Evolutionary conservation across 2,888 invertebrate species (phyloP), one percentile per base, ranked within the genome.

Genomic region (Holacanthella duospinosa): DNA sequence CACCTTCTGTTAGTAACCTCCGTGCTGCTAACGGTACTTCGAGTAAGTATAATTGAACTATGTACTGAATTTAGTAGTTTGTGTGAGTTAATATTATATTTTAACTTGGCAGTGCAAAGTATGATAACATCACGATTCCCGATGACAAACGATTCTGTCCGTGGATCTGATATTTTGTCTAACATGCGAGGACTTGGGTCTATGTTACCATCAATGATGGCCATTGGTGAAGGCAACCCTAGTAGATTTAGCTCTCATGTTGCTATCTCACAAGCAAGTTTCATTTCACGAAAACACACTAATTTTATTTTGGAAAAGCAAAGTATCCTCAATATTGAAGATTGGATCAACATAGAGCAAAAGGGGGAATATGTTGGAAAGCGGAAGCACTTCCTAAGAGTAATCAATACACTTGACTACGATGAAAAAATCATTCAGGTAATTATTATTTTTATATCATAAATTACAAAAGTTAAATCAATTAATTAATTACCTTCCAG

Each of bases 391-490:
- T 64, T 64, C 21, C 48, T 64, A 1, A 53, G 44, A 1, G 27
- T 64, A 2, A 61, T 64, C 28, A 64, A 64, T 59, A 64, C 64
- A 2, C 36, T 64, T 16, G 58, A 64, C 28, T 64, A 64, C 44
- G 64, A 64, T 44, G 58, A 61, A 21, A 64, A 64, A 54, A 24
- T 36, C n/a, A 53, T 64, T 57, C 61, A 64, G 57, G 61, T 63
- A 21, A 21, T 24, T 21, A 4, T 55, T 43, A n/a, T 27, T 28
- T 26, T 53, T 36, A 25, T 28, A 28, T 60, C 6, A 55, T 26
- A 25, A 4, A 6, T 55, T 55, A 55, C 9, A 12, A 28, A 27
- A 4, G 6, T 26, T 16, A 25, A 4, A 6, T 27, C 29, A 3
- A 21, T 9, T 29, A 21, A 28, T 27, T n/a, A 21, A 9, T 57